Conservation (phyloP, 2,113 vertebrate genomes). For the Protobothrops mucrosquamatus region DNA sequence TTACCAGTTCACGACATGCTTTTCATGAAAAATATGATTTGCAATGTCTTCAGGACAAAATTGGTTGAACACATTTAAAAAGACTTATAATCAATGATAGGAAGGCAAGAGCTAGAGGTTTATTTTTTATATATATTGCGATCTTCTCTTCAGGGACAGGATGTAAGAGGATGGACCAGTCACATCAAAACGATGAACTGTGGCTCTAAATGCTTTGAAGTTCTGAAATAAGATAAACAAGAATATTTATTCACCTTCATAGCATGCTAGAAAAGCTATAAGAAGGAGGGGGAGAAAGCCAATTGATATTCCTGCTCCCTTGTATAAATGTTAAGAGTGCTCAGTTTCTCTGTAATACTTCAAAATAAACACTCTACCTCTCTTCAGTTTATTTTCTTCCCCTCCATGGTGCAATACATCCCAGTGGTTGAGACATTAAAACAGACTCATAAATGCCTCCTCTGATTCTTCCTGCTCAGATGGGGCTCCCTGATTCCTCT, state of each 20-base stretch:
- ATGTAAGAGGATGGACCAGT: not conserved
- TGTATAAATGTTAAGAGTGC: not conserved
- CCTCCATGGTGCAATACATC: not conserved
- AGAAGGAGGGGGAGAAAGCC: not conserved
- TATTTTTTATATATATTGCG: not conserved
- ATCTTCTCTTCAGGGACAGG: not conserved
- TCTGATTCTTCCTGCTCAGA: not conserved
- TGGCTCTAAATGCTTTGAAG: not conserved
- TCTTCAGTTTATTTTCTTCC: not conserved
- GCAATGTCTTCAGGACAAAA: not conserved
- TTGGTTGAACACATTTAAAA: not conserved
- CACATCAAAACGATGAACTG: not conserved
- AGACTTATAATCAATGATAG: not conserved
- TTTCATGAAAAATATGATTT: not conserved
- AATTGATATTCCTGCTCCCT: not conserved
- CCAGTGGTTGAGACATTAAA: slow-evolving; percentile 15
- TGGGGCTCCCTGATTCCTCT: not conserved
- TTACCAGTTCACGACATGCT: not conserved
- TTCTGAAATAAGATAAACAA: not conserved
- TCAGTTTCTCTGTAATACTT: not conserved
- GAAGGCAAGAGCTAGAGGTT: not conserved
- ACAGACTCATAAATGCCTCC: slow-evolving; percentile 3
- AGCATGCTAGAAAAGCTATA: not conserved
- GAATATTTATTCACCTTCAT: not conserved
- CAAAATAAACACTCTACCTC: not conserved